Base-by-base conservation (phyloP, 35 echinoderm and acorn worm species). In the Apostichopus californicus region DNA sequence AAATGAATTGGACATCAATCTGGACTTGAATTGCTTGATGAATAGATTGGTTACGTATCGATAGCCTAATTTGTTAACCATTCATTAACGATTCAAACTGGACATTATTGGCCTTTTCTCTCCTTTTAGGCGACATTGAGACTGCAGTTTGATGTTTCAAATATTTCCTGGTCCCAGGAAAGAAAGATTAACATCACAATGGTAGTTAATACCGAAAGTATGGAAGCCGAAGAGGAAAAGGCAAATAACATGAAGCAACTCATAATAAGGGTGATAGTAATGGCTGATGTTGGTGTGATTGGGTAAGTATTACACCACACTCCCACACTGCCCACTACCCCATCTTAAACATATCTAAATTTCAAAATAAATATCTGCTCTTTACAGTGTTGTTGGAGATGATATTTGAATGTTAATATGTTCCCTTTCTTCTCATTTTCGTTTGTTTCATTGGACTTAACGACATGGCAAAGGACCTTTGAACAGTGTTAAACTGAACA, bases 201-300 rank as follows among this genome's bases (percentile, higher is more conserved):
- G 20, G 23, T 71, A 25, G 24, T 87, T 18, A 13, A 24, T 28
- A 87, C 86, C 22, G 64, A 63, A 8, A 87, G 86, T 58, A 71
- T 68, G 6, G 86, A 87, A 57, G 64, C 86, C 25, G 56, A 63
- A 14, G 17, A 13, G 17, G 54, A 87, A 4, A 87, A 66, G 57
- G 2, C 15, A 4, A 87, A 87, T 34, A 87, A 87, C 22, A 68
- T 65, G 64, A 10, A 8, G 64, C 57, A 87, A 24, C 18, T 65
- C 22, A 59, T 21, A 25, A 24, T 59, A n/a, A 12, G 18, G 20
- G 13, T 87, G 15, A 15, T 87, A 7, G 20, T 87, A 6, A 58
- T 63, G 20, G 86, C 86, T 87, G 86, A 87, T 14, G 17, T 87
- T 63, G 64, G 59, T 59, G 59, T 87, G 26, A 28, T 87, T 12